These are phyloP conservation scores for Labeo calbasu DNA, from an alignment of 2,797 vertebrate species.

Conservation along the genomic window DNA sequence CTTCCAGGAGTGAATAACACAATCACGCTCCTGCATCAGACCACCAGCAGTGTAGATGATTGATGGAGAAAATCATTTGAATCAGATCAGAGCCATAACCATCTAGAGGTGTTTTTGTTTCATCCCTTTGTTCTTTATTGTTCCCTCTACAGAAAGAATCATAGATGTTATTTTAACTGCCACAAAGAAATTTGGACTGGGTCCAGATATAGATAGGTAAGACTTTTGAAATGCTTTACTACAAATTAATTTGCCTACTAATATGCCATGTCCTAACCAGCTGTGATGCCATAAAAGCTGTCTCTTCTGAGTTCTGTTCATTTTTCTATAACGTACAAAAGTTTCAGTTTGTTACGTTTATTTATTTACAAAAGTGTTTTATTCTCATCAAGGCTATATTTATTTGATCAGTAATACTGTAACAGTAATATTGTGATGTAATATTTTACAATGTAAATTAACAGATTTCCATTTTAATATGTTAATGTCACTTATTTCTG, in stretches of 20 bases:
- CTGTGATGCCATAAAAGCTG: background rate
- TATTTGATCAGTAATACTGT: background rate
- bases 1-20: slow-evolving; percentile 20
- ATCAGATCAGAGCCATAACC: background rate
- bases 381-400: background rate
- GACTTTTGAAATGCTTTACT: slow-evolving; percentile 15
- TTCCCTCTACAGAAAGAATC: slow-evolving; percentile 66
- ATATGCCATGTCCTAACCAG: background rate
- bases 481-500: background rate
- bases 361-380: background rate
- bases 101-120: slow-evolving; percentile 20
- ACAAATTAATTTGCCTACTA: background rate
- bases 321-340: background rate
- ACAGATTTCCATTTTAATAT: background rate
- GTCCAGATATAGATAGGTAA: slow-evolving; percentile 70
- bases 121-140: slow-evolving; percentile 18
- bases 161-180: slow-evolving; percentile 70
- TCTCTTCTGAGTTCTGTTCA: background rate
- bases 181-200: slow-evolving; percentile 68
- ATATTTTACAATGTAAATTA: background rate
- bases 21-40: slow-evolving; percentile 55
- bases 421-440: background rate
- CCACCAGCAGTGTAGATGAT: slow-evolving; percentile 64
- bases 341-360: background rate
- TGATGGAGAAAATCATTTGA: slow-evolving; percentile 44